These are phyloP conservation scores for Lymantria dispar DNA, from an alignment of 2,888 invertebrate genomes.

Conservation along the genomic window DNA sequence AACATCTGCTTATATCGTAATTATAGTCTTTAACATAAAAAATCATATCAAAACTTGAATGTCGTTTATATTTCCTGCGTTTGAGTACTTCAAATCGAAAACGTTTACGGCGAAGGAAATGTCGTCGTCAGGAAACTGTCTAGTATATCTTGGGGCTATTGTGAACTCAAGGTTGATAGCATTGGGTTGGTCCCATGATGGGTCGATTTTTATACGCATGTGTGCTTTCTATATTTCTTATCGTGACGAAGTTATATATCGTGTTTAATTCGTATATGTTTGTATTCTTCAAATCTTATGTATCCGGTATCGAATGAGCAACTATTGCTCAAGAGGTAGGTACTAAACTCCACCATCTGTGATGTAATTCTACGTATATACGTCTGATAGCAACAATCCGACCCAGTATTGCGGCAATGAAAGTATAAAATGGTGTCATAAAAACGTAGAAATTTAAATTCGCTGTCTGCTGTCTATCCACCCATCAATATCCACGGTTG, in stretches of 20 bases:
- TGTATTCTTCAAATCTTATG: too few relatives aligned
- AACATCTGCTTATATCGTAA: neutral
- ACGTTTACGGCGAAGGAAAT: slow-evolving; percentile 42
- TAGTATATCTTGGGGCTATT: slow-evolving; percentile 40
- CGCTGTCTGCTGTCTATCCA: too few relatives aligned
- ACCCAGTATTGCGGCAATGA: too few relatives aligned
- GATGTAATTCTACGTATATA: too few relatives aligned
- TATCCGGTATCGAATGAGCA: too few relatives aligned
- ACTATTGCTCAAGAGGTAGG: too few relatives aligned
- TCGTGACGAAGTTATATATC: neutral
- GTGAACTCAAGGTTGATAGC: slow-evolving; percentile 42
- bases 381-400: too few relatives aligned
- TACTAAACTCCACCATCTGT: too few relatives aligned
- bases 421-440: too few relatives aligned
- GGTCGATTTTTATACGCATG: slow-evolving; percentile 2
- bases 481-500: too few relatives aligned
- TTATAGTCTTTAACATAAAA: neutral
- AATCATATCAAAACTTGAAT: slow-evolving; percentile 7
- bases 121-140: slow-evolving; percentile 43
- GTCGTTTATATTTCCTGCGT: slow-evolving; percentile 31
- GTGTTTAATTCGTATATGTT: neutral
- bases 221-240: neutral
- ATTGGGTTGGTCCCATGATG: slow-evolving; percentile 32
- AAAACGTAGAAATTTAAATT: too few relatives aligned
- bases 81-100: slow-evolving; percentile 22